Conservation (phyloP, 2,113 vertebrate species). For the Chaetorhynchus papuensis region DNA sequence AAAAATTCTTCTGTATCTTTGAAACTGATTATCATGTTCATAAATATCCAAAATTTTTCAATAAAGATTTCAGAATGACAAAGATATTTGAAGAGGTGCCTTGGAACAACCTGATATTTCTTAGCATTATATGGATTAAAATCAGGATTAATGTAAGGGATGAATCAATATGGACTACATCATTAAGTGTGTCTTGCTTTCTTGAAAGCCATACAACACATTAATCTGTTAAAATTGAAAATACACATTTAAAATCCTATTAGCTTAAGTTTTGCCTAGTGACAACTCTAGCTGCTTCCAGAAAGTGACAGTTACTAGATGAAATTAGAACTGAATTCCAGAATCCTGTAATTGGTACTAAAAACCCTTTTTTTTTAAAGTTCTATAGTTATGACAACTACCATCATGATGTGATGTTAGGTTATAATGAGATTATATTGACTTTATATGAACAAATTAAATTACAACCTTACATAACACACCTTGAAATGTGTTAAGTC, state of each 20-base stretch:
- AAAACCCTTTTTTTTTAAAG: background rate
- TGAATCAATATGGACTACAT: constrained; percentile 24
- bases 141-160: constrained; percentile 7
- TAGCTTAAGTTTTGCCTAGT: background rate
- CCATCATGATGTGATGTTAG: too few species aligned
- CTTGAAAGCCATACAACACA: background rate
- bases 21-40: background rate
- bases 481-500: too few species aligned
- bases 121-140: background rate
- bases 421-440: too few species aligned
- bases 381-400: too few species aligned
- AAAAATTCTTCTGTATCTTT: background rate
- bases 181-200: background rate
- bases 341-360: background rate
- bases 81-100: background rate
- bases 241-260: constrained; percentile 6
- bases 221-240: constrained; percentile 29
- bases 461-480: too few species aligned
- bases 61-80: background rate
- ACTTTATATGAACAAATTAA: too few species aligned
- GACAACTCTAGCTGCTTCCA: background rate
- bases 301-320: background rate
- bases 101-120: background rate
- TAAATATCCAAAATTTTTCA: background rate
- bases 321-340: background rate